Conservation (phyloP, 2,113 vertebrate genomes). For the Tragelaphus scriptus region DNA sequence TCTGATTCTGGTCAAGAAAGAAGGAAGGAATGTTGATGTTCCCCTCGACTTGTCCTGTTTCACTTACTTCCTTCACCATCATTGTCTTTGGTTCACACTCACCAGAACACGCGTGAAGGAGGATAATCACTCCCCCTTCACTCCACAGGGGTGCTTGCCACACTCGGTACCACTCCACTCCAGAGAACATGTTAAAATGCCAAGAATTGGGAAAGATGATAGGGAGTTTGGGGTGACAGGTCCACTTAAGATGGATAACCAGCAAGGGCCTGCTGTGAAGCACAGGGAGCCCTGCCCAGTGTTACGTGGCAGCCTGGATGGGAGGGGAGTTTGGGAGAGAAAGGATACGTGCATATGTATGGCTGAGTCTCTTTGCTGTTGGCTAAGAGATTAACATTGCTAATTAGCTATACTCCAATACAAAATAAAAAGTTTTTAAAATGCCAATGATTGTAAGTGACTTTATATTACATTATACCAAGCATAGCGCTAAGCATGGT, state of each 20-base stretch:
- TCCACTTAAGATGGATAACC: not conserved
- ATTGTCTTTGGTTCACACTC: not conserved
- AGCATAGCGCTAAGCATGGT: not conserved
- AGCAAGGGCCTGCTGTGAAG: not conserved
- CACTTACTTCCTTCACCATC: not conserved
- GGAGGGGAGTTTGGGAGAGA: not conserved
- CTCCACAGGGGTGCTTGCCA: not conserved
- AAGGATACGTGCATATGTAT: not conserved
- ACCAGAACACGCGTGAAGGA: not conserved
- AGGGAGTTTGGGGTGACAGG: not conserved
- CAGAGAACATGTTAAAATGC: not conserved
- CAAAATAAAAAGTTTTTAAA: not conserved
- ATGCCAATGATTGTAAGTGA: not conserved
- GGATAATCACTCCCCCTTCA: not conserved
- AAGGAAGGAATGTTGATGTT: not conserved
- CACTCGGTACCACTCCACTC: not conserved
- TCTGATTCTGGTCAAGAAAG: not conserved
- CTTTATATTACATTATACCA: not conserved
- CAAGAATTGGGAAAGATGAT: not conserved
- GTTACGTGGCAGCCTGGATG: not conserved
- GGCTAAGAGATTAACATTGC: not conserved
- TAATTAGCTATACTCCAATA: not conserved
- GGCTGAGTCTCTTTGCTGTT: not conserved
- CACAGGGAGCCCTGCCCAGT: not conserved
- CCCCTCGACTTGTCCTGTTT: not conserved